phyloP scores from a whole-genome alignment of 2,113 vertebrate genomes.

The Oreochromis tanganicae region DNA sequence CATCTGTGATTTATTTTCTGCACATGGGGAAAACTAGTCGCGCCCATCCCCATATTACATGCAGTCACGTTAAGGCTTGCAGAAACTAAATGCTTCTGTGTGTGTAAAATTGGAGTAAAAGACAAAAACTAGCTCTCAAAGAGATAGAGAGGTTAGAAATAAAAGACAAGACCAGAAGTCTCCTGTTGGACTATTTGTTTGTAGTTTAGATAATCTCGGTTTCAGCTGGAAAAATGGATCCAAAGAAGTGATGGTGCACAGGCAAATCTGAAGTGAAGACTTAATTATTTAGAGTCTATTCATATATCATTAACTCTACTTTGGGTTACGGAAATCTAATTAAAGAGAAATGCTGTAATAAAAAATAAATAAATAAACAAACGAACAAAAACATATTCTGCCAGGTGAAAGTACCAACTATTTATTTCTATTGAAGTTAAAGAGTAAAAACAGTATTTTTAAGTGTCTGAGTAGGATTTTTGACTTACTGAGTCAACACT shows the following conservation, averaged over 20 bases:
- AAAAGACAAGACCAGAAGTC: fast-evolving
- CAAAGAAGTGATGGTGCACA: neutral
- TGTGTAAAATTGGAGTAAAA: neutral
- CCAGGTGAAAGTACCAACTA: neutral
- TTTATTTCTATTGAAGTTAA: neutral
- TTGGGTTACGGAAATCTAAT: neutral
- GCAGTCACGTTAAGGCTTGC: neutral
- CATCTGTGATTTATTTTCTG: neutral
- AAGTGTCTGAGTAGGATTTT: neutral
- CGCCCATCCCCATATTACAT: neutral
- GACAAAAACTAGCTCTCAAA: neutral
- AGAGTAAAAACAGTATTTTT: neutral
- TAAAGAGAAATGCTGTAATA: neutral
- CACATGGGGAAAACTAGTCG: neutral
- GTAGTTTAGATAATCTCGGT: neutral
- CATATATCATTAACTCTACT: neutral
- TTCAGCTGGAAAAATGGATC: neutral
- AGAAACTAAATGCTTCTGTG: neutral
- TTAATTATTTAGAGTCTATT: neutral
- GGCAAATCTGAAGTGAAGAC: neutral
- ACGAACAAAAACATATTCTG: neutral
- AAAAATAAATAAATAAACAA: neutral
- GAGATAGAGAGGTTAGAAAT: neutral
- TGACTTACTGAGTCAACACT: neutral
- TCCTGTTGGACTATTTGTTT: neutral